These are phyloP conservation scores for Microcebus griseorufus DNA, from an alignment of 2,113 vertebrate genomes.

Conservation along the genomic window DNA sequence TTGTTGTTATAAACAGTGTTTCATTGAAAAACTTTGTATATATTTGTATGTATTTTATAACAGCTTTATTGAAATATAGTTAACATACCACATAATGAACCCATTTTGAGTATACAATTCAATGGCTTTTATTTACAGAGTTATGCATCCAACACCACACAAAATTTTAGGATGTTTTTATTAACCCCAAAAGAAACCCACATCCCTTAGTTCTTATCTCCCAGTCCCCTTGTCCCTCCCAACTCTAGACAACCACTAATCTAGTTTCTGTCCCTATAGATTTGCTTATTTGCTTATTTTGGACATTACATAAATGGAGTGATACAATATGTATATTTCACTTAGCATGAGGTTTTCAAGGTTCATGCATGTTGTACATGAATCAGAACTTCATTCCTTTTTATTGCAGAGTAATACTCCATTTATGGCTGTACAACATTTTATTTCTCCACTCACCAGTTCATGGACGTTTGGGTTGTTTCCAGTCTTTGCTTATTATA, in stretches of 20 bases:
- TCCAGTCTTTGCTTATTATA: not conserved
- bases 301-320: not conserved
- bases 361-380: not conserved
- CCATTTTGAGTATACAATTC: not conserved
- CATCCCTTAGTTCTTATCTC: not conserved
- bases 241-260: not conserved
- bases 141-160: not conserved
- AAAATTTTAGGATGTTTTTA: not conserved
- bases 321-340: not conserved
- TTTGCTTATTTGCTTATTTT: not conserved
- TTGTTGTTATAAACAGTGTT: not conserved
- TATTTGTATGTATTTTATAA: not conserved
- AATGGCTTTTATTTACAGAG: not conserved
- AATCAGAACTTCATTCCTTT: not conserved
- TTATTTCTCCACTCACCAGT: not conserved
- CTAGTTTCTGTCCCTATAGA: not conserved
- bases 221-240: fast-evolving
- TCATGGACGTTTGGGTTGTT: not conserved
- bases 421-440: not conserved
- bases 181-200: not conserved
- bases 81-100: not conserved
- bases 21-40: not conserved
- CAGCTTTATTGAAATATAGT: not conserved
- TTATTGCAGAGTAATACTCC: not conserved
- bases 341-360: not conserved